phyloP scores from a whole-genome alignment of 2,113 vertebrate genomes.

The Piprites chloris region DNA sequence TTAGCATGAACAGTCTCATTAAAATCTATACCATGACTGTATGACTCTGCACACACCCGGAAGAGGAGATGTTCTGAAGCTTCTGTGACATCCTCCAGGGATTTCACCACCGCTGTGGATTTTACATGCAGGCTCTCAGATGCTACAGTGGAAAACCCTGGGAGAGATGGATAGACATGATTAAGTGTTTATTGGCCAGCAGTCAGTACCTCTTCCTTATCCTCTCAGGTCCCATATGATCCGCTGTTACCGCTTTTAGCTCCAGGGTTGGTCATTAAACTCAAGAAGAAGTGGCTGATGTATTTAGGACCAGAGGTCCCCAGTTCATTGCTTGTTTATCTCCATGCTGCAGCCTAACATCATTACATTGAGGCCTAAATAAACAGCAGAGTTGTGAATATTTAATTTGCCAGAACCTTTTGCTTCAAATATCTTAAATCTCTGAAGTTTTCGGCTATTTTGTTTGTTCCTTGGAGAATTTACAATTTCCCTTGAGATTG shows the following conservation, averaged over 20 bases:
- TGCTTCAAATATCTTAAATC: neutral
- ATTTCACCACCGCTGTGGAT: slow-evolving; percentile 20
- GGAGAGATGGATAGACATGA: slow-evolving; percentile 45
- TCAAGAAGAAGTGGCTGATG: slow-evolving; percentile 22
- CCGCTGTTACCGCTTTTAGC: slow-evolving; percentile 29
- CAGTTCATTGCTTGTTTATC: slow-evolving; percentile 36
- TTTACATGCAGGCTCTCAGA: neutral
- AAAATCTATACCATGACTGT: neutral
- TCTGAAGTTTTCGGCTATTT: neutral
- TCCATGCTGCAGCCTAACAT: neutral
- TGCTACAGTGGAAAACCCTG: neutral
- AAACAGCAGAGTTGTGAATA: neutral
- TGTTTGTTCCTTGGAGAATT: slow-evolving; percentile 4
- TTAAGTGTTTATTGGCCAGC: slow-evolving; percentile 46
- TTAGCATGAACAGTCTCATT: neutral
- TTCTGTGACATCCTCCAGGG: neutral
- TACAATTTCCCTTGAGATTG: neutral
- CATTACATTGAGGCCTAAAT: neutral
- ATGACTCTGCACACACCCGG: neutral
- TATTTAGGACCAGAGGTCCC: slow-evolving; percentile 43
- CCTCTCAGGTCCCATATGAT: slow-evolving; percentile 35
- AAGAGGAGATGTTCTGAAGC: neutral
- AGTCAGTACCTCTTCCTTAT: slow-evolving; percentile 41
- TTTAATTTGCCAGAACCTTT: neutral
- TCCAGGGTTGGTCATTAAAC: slow-evolving; percentile 44